Evolutionary conservation across 2,888 invertebrate species (phyloP).

Genomic region (Esperia sulphurella): DNA sequence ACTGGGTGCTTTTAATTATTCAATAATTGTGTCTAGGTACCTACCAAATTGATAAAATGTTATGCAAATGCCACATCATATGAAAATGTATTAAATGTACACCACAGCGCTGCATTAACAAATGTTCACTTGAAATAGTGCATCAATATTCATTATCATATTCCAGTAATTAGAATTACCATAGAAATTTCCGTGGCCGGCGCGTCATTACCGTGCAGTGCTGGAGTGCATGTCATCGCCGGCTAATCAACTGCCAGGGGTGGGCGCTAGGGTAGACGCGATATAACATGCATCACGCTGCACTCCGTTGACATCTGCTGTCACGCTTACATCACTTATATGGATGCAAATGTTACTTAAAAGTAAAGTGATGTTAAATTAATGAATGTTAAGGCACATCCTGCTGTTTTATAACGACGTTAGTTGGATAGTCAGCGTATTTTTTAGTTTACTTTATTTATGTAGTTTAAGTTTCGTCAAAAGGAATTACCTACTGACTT

Average conservation of each 20-base stretch:
- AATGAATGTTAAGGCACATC: no score
- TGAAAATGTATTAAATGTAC: no score
- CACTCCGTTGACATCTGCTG: conserved; percentile 39
- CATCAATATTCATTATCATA: conserved; percentile 9
- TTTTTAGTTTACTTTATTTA: no score
- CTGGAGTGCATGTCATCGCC: conserved; percentile 35
- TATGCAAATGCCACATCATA: no score
- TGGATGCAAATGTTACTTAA: conserved; percentile 28
- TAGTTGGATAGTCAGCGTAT: no score
- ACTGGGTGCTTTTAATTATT: no score
- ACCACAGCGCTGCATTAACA: no score
- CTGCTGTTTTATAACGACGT: no score
- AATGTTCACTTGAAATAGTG: neutral
- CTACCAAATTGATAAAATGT: no score
- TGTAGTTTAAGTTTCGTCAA: no score
- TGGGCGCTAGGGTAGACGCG: conserved; percentile 3
- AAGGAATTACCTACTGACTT: no score
- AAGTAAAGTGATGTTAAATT: neutral
- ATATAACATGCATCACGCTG: conserved; percentile 13
- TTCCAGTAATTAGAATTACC: conserved; percentile 10
- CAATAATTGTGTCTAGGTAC: no score
- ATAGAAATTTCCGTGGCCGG: conserved; percentile 13
- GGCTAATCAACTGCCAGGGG: conserved; percentile 32
- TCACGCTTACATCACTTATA: conserved; percentile 27
- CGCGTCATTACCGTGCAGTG: conserved; percentile 18